Evolutionary conservation across 2,888 invertebrate species (phyloP).

Genomic region (Machimus rusticus): DNA sequence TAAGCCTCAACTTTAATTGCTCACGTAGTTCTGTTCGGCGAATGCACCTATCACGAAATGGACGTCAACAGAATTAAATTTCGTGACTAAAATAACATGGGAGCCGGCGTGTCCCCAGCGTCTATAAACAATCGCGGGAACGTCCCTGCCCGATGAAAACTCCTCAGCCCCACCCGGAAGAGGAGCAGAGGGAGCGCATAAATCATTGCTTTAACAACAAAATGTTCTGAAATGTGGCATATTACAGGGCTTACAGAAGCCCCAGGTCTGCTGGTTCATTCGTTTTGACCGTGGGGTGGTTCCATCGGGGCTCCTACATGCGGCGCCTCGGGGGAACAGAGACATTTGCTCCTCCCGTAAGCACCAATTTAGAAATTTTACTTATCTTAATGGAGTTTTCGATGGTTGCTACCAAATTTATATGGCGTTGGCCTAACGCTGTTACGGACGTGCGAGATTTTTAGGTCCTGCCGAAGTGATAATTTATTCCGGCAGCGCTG

Average conservation of each 20-base stretch:
- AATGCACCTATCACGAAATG: conserved; percentile 29
- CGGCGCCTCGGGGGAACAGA: not conserved
- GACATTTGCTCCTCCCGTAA: conserved; percentile 16
- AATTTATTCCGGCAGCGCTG: conserved; percentile 12
- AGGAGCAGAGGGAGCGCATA: not conserved
- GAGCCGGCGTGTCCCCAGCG: not conserved
- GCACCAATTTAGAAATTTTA: conserved; percentile 38
- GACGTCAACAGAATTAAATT: conserved; percentile 33
- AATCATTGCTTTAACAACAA: conserved; percentile 21
- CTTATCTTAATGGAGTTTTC: conserved; percentile 37
- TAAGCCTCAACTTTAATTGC: not conserved
- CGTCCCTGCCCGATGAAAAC: not conserved
- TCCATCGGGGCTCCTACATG: not conserved
- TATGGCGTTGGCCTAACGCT: conserved; percentile 19
- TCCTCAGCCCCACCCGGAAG: not conserved
- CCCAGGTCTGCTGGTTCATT: not conserved
- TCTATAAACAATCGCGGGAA: not conserved
- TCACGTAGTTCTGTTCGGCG: not conserved
- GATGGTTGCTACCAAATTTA: conserved; percentile 33
- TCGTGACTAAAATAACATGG: conserved; percentile 30
- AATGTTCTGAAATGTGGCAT: conserved; percentile 28
- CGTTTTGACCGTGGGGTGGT: not conserved
- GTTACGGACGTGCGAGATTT: not conserved
- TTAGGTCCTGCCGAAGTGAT: not conserved
- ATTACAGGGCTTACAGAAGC: conserved; percentile 10